Evolutionary conservation across 1,140 invertebrate species (phyloP), one percentile per base, ranked within the genome.

Genomic region (Nomia melanderi): DNA sequence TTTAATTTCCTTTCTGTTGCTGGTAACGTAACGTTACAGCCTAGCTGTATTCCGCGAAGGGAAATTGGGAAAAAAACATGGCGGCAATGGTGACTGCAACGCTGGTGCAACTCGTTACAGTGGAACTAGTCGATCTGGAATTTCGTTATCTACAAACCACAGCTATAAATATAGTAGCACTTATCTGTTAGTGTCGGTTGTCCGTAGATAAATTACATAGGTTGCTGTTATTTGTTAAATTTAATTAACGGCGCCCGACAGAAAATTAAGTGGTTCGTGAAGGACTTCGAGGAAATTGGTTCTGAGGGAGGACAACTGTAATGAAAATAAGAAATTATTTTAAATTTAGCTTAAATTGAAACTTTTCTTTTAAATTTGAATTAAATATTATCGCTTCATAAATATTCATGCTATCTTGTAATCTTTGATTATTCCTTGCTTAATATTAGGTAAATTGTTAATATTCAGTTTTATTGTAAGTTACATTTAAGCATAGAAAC

Each of bases 51-150:
- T 54, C 31, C 0, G 14, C 17, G 9, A 25, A 39, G 11, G 29
- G 66, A 69, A 57, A 69, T 56, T 56, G 25, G n/a, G 20, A 27
- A 56, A 27, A 69, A 57, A 39, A 57, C n/a, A 6, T 0, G 8
- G 31, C 0, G 8, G 17, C 31, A 23, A 36, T 12, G n/a, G 20
- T 17, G 23, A 12, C 53, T 29, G 53, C 20, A 57, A 57, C 36
- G 25, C 1, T n/a, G 25, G 9, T 31, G 20, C 9, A 7, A 44
- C 36, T 70, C 54, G 27, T 44, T 70, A 36, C 36, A n/a, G 36
- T 14, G 20, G 14, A 59, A 59, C 67, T 8, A 59, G 67, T 44
- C 67, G 36, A 59, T 59, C 27, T 60, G 36, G 54, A 70, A 70
- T 70, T 70, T 70, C 25, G 67, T 25, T 70, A 59, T 70, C 54